Percentiles rank a stretch among this genome's conserved stretches.
These are phyloP conservation scores for Brachionichthys hirsutus DNA, from an alignment of 2,113 vertebrate genomes.

Conservation along the genomic window DNA sequence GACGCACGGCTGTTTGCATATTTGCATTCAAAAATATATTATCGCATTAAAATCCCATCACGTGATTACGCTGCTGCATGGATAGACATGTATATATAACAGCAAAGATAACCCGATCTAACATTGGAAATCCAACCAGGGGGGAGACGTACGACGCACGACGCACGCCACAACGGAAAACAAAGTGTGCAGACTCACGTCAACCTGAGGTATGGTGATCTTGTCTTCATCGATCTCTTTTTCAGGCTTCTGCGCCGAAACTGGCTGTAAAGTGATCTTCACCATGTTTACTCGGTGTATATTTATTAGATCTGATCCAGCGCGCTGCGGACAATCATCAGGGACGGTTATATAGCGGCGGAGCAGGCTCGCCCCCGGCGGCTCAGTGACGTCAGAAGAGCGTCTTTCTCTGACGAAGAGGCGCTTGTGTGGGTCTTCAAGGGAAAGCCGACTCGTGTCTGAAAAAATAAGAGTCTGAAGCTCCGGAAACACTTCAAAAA, in stretches of 20 bases:
- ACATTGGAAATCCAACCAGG: too few relatives aligned
- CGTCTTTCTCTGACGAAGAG: conserved; percentile 71
- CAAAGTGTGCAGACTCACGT: conserved; percentile 71
- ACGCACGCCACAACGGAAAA: conserved; percentile 28
- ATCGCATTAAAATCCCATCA: not conserved
- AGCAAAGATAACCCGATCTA: too few relatives aligned
- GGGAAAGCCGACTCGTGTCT: conserved; percentile 59
- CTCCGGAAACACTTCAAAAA: too few relatives aligned
- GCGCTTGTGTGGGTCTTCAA: conserved; percentile 62
- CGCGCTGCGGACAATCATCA: conserved; percentile 39
- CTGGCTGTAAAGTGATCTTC: conserved; percentile 88
- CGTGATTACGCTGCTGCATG: conserved; percentile 2
- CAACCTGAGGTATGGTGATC: conserved; percentile 77
- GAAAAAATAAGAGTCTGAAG: conserved; percentile 65
- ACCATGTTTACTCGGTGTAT: conserved; percentile 78
- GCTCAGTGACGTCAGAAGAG: conserved; percentile 65
- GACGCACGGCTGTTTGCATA: not conserved
- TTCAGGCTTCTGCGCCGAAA: conserved; percentile 81
- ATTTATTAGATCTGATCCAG: conserved; percentile 31
- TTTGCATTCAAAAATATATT: not conserved
- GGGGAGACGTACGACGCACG: conserved; percentile 2
- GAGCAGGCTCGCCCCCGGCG: conserved; percentile 55
- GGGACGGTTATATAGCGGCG: conserved; percentile 56
- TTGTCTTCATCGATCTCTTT: conserved; percentile 77
- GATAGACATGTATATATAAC: not conserved